Conservation (phyloP, 1,140 invertebrate species). For the Branchinecta lynchi region DNA sequence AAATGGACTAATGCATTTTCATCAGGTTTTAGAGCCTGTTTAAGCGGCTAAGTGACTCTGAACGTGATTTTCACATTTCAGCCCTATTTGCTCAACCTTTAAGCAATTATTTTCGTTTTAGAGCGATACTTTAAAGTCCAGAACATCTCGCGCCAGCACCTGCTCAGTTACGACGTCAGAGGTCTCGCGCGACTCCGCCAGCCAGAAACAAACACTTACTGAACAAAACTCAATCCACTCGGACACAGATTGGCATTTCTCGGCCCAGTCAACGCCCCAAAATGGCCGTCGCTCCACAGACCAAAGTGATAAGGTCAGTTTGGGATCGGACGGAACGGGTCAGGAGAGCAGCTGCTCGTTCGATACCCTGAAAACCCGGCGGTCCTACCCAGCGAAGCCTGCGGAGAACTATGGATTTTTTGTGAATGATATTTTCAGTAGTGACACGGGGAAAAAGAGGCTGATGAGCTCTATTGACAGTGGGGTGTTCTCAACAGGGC, state of each 20-base stretch:
- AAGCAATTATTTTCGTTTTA: not conserved
- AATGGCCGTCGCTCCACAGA: not conserved
- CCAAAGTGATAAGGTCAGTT: not conserved
- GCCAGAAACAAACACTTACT: not conserved
- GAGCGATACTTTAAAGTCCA: not conserved
- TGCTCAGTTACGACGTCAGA: not conserved
- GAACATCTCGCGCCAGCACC: not conserved
- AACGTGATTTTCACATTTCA: no score
- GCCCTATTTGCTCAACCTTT: no score
- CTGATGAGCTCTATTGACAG: not conserved
- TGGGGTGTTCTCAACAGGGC: not conserved
- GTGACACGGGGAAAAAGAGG: not conserved
- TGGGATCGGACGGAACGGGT: not conserved
- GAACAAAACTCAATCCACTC: not conserved
- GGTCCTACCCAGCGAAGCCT: not conserved
- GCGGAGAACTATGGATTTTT: not conserved
- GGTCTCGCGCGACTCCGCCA: not conserved
- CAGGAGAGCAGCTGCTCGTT: not conserved
- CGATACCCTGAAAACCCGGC: not conserved
- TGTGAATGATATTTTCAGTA: not conserved
- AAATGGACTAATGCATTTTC: no score
- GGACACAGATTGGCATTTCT: slow-evolving; percentile 3
- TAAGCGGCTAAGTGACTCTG: no score
- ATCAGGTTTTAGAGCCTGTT: no score
- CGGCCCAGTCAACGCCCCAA: not conserved